Conservation (phyloP, 1,140 invertebrate genomes). For the Caenorhabditis brenneri region DNA sequence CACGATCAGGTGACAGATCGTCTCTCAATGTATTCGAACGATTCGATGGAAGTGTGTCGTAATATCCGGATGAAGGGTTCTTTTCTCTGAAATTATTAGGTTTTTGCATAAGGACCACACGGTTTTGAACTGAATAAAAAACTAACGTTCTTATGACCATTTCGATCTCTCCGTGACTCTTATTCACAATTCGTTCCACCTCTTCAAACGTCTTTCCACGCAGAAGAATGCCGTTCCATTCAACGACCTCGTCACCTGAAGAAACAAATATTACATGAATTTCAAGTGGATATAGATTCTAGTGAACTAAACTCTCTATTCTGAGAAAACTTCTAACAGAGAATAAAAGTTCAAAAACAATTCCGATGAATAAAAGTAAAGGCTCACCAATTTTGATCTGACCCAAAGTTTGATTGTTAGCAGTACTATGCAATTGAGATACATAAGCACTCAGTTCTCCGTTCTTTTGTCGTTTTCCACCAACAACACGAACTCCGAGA, state of each 20-base stretch:
- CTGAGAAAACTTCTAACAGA: no score
- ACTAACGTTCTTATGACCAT: conserved; percentile 73
- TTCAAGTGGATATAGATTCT: background rate
- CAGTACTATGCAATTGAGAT: conserved; percentile 75
- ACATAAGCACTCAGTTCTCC: conserved; percentile 76
- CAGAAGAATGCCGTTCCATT: conserved; percentile 77
- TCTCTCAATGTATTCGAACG: conserved; percentile 14
- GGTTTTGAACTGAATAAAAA: no score
- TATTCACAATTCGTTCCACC: conserved; percentile 76
- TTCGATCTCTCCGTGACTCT: conserved; percentile 76
- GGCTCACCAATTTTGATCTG: conserved; percentile 76
- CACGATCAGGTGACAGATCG: conserved; percentile 38
- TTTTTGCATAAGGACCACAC: no score
- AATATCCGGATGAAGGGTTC: background rate
- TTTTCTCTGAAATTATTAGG: conserved; percentile 33
- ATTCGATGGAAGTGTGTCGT: conserved; percentile 3
- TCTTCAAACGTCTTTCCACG: conserved; percentile 77
- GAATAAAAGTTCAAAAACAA: no score
- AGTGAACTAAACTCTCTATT: background rate
- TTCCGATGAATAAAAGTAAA: no score
- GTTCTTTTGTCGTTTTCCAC: conserved; percentile 75
- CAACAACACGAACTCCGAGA: conserved; percentile 76
- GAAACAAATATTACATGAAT: background rate
- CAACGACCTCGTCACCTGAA: conserved; percentile 77
- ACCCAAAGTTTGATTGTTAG: conserved; percentile 75